Evolutionary conservation across 1,140 invertebrate species (phyloP), one percentile per base, ranked within the genome.

Genomic region (Pachypeltis micranthus): DNA sequence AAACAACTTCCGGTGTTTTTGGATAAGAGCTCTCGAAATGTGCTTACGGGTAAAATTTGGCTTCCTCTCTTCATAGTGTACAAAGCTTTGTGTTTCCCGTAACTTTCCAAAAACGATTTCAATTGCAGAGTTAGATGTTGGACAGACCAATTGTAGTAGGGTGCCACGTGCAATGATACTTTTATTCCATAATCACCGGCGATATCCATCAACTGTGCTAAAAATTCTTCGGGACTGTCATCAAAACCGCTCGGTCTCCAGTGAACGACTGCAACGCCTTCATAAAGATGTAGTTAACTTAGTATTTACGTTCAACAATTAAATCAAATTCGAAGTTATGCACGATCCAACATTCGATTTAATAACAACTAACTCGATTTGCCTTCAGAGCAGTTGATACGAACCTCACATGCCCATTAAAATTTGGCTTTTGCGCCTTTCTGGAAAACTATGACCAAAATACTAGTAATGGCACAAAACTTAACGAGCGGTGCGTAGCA

Each of bases 161-260:
- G 72, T 62, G 77, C 75, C 24, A 80, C 74, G 59, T 79, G 77
- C 4, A 75, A 72, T 7, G 77, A 74, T 7, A 80, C 71, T 74
- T 76, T 77, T 2, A 79, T 66, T 21, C 74, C 70, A 63, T 76
- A 70, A 55, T 72, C 71, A 28, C 72, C 67, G 10, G 78, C 78
- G 21, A 71, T 69, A 61, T 78, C 73, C 14, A 79, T 67, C n/a
- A 79, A 67, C 64, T 71, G 67, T 2, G 71, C 68, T 67, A 79
- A 73, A 10, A 76, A 64, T 2, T 72, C 68, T 60, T 75, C 73
- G 1, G 76, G 73, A 27, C 73, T 73, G 61, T 78, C 76, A 7
- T 57, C 71, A 4, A 71, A 69, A 31, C 69, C 74, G 16, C 74
- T 70, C 14, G 77, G 77, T 29, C 71, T 71, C 77, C 77, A 79